phyloP scores from a whole-genome alignment of 2,113 vertebrate genomes.

The Onychorhynchus coronatus region DNA sequence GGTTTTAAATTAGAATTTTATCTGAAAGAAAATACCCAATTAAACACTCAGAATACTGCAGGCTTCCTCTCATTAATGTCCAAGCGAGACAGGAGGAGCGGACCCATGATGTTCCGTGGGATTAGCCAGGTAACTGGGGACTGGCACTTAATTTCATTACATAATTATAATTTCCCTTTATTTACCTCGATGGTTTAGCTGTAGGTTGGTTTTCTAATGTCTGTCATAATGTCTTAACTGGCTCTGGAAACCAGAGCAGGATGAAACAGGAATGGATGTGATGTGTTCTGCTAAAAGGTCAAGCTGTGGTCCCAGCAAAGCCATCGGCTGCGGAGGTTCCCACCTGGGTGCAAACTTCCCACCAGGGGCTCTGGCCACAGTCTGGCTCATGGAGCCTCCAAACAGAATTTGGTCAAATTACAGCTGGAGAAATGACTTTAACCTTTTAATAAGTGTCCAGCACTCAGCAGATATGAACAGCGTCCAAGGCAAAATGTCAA shows the following conservation, averaged over 20 bases:
- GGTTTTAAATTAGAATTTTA: not conserved
- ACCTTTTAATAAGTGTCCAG: not conserved
- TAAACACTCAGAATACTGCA: not conserved
- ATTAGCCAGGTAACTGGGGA: not conserved
- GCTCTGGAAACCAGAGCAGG: not conserved
- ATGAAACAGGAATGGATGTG: not conserved
- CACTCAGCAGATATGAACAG: not conserved
- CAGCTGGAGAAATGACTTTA: conserved; percentile 22
- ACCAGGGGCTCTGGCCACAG: not conserved
- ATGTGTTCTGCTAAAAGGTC: not conserved
- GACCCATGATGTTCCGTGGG: not conserved
- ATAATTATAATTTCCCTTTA: not conserved
- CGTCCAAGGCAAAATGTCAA: conserved; percentile 7
- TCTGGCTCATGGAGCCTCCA: not conserved
- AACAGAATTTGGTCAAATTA: not conserved
- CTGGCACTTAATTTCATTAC: not conserved
- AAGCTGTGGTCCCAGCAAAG: not conserved
- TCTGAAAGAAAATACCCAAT: not conserved
- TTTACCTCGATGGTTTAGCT: not conserved
- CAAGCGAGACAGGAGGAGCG: not conserved
- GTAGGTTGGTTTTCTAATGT: not conserved
- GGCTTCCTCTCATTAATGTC: not conserved
- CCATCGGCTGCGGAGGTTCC: not conserved
- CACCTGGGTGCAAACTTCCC: not conserved
- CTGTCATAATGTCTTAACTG: not conserved